A percentile compares a stretch with the other conserved stretches of the same genome.
Conservation (phyloP, 2,797 vertebrate genomes). For the Jordanella pulchra region DNA sequence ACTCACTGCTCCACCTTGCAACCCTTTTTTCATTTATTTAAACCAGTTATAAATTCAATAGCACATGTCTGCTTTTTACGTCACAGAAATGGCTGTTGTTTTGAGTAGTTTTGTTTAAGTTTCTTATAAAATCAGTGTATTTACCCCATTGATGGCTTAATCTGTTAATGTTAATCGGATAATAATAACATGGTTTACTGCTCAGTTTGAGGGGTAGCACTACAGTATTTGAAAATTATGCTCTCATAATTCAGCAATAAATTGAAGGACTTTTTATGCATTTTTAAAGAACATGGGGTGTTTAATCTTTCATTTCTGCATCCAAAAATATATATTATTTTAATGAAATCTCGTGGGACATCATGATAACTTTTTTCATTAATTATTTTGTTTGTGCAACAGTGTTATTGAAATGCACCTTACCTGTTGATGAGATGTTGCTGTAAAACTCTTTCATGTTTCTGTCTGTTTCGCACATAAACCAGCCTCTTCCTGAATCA, state of each 20-base stretch:
- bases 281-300: background rate
- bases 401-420: background rate
- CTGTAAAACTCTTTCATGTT: constrained; percentile 43
- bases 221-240: too few species aligned
- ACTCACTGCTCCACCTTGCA: too few species aligned
- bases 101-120: too few species aligned
- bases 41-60: too few species aligned
- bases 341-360: background rate
- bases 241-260: background rate
- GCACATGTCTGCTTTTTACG: too few species aligned
- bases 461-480: constrained; percentile 65
- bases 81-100: too few species aligned
- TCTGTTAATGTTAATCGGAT: background rate
- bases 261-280: background rate
- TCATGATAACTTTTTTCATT: background rate
- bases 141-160: background rate
- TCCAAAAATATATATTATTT: background rate
- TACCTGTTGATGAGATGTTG: constrained; percentile 69
- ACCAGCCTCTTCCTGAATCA: constrained; percentile 49
- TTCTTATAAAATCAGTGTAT: background rate
- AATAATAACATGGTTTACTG: background rate
- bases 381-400: background rate
- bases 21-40: too few species aligned
- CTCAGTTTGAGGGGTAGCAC: background rate
- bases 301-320: background rate